These are phyloP conservation scores for Eupithecia abbreviata DNA, from an alignment of 2,888 invertebrate genomes.

Conservation along the genomic window DNA sequence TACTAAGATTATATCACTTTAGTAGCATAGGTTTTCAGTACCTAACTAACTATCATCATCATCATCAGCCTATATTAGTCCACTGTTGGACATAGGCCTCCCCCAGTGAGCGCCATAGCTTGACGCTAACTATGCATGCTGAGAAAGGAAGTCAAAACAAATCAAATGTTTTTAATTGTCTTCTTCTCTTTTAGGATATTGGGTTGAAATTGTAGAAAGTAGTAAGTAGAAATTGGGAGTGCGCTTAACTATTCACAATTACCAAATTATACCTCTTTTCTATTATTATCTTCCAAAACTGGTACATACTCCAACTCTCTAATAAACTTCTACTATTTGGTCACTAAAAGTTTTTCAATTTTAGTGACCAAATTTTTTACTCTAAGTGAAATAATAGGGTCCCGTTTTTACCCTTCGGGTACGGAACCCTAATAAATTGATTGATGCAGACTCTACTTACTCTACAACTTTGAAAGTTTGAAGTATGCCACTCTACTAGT, in stretches of 20 bases:
- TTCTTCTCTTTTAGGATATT: slow-evolving; percentile 2
- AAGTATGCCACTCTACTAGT: neutral
- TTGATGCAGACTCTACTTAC: neutral
- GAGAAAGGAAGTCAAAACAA: neutral
- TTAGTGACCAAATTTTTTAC: neutral
- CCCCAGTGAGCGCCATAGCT: no score
- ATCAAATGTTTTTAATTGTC: neutral
- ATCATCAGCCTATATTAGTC: no score
- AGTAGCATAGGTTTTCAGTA: neutral
- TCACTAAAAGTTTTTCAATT: neutral
- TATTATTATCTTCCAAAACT: neutral
- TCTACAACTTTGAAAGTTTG: neutral
- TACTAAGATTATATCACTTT: neutral
- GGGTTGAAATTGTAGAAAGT: slow-evolving; percentile 3
- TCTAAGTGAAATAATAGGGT: neutral
- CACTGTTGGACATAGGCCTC: no score
- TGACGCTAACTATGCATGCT: neutral
- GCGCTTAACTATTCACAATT: neutral
- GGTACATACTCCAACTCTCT: neutral
- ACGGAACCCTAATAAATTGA: no score
- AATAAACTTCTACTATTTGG: neutral
- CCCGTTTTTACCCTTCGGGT: no score
- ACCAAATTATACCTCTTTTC: neutral
- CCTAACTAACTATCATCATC: neutral
- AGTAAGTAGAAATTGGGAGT: neutral